Evolutionary conservation across 2,113 vertebrate genomes (phyloP).

Genomic region (Tretioscincus oriximinensis): DNA sequence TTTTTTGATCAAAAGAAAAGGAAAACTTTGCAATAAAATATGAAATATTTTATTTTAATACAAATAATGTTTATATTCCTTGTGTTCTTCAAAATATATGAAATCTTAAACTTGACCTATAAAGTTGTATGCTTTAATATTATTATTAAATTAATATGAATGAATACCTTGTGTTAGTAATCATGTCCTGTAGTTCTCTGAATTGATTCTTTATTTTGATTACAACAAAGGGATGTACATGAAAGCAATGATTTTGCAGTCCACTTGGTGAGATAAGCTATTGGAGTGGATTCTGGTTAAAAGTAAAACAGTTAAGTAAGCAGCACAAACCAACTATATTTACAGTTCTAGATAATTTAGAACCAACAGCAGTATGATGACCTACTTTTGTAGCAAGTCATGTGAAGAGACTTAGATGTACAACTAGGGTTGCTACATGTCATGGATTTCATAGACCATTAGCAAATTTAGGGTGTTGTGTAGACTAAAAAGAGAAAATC

Average conservation of each 20-base stretch:
- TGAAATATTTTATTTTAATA: conserved; percentile 79
- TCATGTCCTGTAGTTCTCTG: neutral
- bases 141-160: neutral
- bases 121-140: neutral
- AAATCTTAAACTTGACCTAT: neutral
- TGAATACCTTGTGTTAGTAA: neutral
- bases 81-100: conserved; percentile 8
- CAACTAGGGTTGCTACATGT: too few relatives aligned
- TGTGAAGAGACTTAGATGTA: too few relatives aligned
- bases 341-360: too few relatives aligned
- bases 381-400: too few relatives aligned
- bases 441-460: too few relatives aligned
- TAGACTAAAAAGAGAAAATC: too few relatives aligned
- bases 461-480: too few relatives aligned
- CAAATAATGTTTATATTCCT: conserved; percentile 63
- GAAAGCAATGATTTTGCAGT: neutral
- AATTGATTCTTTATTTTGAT: neutral
- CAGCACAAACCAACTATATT: too few relatives aligned
- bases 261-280: neutral
- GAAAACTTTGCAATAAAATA: conserved; percentile 66
- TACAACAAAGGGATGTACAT: neutral
- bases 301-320: too few relatives aligned
- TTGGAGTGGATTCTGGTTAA: neutral
- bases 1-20: conserved; percentile 45
- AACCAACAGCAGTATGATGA: too few relatives aligned